Percentiles rank a stretch among this genome's conserved stretches.
phyloP scores from a whole-genome alignment of 2,888 invertebrate species.

The Mellilla xanthometata region DNA sequence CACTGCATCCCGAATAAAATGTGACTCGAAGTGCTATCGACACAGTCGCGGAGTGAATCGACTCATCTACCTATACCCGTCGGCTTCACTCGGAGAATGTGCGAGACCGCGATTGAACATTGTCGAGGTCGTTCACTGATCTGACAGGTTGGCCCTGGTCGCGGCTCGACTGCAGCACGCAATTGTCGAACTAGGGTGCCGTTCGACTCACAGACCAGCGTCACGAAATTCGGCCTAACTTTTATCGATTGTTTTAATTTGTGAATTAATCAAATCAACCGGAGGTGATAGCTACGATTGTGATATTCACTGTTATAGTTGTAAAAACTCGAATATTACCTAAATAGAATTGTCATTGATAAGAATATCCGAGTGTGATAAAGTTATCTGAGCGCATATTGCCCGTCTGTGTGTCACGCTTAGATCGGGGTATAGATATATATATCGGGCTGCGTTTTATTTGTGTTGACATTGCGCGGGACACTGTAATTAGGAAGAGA shows the following conservation, averaged over 20 bases:
- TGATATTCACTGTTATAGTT: slow-evolving; percentile 41
- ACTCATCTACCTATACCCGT: slow-evolving; percentile 35
- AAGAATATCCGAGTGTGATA: slow-evolving; percentile 55
- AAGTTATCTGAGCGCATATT: slow-evolving; percentile 52
- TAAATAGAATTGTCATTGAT: slow-evolving; percentile 51
- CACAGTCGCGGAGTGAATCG: slow-evolving; percentile 42
- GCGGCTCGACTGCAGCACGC: slow-evolving; percentile 45
- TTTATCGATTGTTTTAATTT: slow-evolving; percentile 31
- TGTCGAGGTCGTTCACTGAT: slow-evolving; percentile 76
- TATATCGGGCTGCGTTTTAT: slow-evolving; percentile 40
- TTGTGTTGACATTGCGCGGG: slow-evolving; percentile 38
- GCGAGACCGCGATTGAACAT: slow-evolving; percentile 53
- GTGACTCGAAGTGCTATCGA: slow-evolving; percentile 48
- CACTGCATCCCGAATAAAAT: slow-evolving; percentile 52
- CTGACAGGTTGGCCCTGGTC: slow-evolving; percentile 63
- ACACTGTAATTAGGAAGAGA: slow-evolving; percentile 39
- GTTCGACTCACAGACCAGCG: slow-evolving; percentile 47
- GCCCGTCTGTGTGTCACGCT: slow-evolving; percentile 36
- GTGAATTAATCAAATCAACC: slow-evolving; percentile 29
- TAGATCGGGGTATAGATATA: slow-evolving; percentile 31
- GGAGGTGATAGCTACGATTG: slow-evolving; percentile 31
- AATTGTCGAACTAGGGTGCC: slow-evolving; percentile 38
- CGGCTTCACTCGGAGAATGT: slow-evolving; percentile 48
- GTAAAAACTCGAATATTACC: slow-evolving; percentile 51
- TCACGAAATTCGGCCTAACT: slow-evolving; percentile 52